Conservation (phyloP, 2,797 vertebrate genomes). For the Diglossa cyanea region DNA sequence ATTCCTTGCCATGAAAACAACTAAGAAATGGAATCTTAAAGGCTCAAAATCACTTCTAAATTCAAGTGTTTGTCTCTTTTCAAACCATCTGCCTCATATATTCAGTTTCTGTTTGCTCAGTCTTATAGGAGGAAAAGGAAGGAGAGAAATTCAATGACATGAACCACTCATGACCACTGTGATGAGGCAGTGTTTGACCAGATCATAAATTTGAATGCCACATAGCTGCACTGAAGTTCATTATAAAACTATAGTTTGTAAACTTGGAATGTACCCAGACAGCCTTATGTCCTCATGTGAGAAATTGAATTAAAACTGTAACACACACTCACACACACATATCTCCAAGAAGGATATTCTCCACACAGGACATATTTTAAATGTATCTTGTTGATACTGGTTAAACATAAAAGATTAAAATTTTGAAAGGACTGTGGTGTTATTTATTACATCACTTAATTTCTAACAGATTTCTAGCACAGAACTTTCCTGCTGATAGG, state of each 20-base stretch:
- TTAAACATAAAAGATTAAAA: background rate
- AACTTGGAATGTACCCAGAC: background rate
- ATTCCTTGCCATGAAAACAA: background rate
- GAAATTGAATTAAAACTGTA: background rate
- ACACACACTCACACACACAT: fast-evolving
- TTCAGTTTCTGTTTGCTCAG: background rate
- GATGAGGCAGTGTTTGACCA: background rate
- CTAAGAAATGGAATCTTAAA: background rate
- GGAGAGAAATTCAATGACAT: background rate
- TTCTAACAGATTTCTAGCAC: background rate
- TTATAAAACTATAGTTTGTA: background rate
- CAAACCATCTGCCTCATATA: background rate
- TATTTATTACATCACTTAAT: background rate
- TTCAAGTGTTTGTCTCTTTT: background rate
- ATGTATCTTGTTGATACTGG: background rate
- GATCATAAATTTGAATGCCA: background rate
- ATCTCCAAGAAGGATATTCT: background rate
- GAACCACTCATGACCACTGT: background rate
- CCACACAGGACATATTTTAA: background rate
- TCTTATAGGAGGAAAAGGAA: background rate
- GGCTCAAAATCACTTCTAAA: background rate
- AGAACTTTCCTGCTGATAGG: background rate
- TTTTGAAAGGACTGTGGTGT: background rate
- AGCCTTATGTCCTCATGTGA: background rate
- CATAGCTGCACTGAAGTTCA: background rate